Evolutionary conservation across 2,888 invertebrate genomes (phyloP).

Genomic region (Steromphala cineraria): DNA sequence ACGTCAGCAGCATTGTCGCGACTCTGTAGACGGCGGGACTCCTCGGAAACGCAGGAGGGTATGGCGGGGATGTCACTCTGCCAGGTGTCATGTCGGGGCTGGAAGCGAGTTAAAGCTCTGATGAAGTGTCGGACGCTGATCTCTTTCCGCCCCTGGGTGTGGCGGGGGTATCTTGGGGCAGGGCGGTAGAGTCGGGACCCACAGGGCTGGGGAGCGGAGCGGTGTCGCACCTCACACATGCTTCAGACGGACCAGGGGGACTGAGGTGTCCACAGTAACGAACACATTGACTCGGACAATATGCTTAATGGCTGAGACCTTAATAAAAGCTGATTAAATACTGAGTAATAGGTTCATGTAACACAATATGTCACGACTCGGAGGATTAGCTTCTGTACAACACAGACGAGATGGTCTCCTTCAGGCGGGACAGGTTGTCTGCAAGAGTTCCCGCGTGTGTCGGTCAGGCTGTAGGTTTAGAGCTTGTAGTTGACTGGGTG

Average conservation of each 20-base stretch:
- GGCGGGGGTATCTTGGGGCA: background rate
- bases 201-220: background rate
- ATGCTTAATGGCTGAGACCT: background rate
- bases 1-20: background rate
- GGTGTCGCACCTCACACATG: background rate
- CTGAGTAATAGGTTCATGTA: background rate
- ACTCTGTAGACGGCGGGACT: background rate
- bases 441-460: no score
- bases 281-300: background rate
- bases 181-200: background rate
- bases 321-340: slow-evolving; percentile 2
- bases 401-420: no score
- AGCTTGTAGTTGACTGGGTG: no score
- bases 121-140: background rate
- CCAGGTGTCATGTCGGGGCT: background rate
- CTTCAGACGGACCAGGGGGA: background rate
- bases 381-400: no score
- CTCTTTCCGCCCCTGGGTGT: background rate
- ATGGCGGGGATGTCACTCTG: background rate
- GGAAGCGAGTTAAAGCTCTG: background rate
- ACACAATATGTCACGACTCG: background rate
- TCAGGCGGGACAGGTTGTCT: no score
- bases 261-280: background rate
- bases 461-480: no score
- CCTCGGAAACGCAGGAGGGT: background rate